Conservation (phyloP, 2,113 vertebrate species). For the Oryzias curvinotus region DNA sequence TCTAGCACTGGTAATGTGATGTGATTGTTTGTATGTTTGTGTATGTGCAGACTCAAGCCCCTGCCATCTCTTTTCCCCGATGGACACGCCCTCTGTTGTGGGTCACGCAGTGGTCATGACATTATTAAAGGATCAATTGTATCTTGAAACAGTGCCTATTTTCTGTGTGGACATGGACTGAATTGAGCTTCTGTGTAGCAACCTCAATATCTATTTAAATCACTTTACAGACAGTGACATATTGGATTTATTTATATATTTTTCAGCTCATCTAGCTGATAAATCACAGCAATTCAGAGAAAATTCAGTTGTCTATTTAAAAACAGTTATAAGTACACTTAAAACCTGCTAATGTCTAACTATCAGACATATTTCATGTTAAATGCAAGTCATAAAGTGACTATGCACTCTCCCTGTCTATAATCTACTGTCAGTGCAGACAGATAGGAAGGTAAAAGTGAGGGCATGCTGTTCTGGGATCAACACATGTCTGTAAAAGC, state of each 20-base stretch:
- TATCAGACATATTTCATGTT: not conserved
- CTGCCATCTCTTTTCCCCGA: slow-evolving; percentile 9
- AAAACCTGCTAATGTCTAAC: not conserved
- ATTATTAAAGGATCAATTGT: slow-evolving; percentile 81
- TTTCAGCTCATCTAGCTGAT: slow-evolving; percentile 32
- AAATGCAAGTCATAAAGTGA: too few species aligned
- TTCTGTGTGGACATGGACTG: slow-evolving; percentile 62
- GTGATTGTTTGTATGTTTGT: slow-evolving; percentile 24
- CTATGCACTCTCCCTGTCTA: slow-evolving; percentile 32
- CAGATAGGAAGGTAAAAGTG: slow-evolving; percentile 63
- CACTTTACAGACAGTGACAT: slow-evolving; percentile 68
- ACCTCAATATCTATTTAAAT: slow-evolving; percentile 76
- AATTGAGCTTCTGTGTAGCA: slow-evolving; percentile 68
- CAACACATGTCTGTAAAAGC: slow-evolving; percentile 76
- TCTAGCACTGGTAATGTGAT: slow-evolving; percentile 20
- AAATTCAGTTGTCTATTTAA: too few species aligned
- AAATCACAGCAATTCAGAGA: slow-evolving; percentile 15
- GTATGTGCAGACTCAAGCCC: slow-evolving; percentile 11
- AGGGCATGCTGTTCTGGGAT: slow-evolving; percentile 63
- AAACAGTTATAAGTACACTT: not conserved
- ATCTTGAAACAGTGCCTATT: slow-evolving; percentile 72
- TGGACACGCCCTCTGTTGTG: slow-evolving; percentile 49
- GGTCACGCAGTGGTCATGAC: slow-evolving; percentile 73
- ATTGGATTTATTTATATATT: slow-evolving; percentile 72
- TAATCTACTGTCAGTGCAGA: slow-evolving; percentile 52